Percentiles rank a stretch among this genome's conserved stretches.
Evolutionary conservation across 23 tunicate genomes (phyloP).

Genomic region (Trididemnum nubilum): DNA sequence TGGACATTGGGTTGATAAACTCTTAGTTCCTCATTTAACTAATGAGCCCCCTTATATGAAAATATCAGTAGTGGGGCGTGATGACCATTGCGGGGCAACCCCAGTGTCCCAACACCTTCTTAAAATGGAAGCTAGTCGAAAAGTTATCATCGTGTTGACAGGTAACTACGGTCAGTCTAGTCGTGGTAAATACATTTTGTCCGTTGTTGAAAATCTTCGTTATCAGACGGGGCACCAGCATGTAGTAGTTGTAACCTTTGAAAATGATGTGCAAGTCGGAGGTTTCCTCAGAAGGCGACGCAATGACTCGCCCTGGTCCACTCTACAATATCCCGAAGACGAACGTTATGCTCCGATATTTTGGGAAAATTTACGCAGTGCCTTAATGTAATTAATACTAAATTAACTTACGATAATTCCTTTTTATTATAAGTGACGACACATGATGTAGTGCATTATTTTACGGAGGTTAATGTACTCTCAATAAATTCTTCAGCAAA

Average conservation of each 20-base stretch:
- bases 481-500: no score
- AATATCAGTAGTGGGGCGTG: neutral
- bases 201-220: slow-evolving; percentile 12
- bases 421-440: no score
- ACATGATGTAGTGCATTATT: no score
- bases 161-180: neutral
- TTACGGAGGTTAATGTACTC: no score
- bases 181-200: slow-evolving; percentile 17
- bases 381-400: neutral
- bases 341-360: neutral
- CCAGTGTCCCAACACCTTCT: neutral
- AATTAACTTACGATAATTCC: no score
- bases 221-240: slow-evolving; percentile 13
- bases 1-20: slow-evolving; percentile 14
- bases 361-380: slow-evolving; percentile 19
- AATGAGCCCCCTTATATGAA: neutral
- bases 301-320: neutral
- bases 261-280: neutral
- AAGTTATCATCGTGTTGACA: slow-evolving; percentile 11
- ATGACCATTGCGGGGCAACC: slow-evolving; percentile 34
- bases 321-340: neutral
- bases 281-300: neutral
- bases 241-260: slow-evolving; percentile 12
- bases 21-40: neutral
- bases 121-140: slow-evolving; percentile 24